phyloP scores from a whole-genome alignment of 1,140 invertebrate genomes.

The Aphelinus atriplicis region DNA sequence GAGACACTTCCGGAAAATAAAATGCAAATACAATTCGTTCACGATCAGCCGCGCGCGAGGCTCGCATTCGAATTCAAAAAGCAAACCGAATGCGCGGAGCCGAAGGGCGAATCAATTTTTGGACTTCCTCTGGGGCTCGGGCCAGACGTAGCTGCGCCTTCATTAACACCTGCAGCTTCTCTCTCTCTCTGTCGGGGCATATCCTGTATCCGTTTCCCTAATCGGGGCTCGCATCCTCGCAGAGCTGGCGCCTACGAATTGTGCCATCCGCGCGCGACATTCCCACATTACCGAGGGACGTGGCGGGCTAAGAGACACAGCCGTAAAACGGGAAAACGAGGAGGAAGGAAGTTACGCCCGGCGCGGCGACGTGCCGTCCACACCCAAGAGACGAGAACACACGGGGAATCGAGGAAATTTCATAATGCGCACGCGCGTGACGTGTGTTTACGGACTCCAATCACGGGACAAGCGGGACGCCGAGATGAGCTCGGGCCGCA shows the following conservation, averaged over 20 bases:
- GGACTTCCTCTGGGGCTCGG: too few species aligned
- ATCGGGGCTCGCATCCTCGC: not conserved
- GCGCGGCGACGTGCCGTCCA: not conserved
- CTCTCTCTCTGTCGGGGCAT: too few species aligned
- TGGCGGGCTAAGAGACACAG: not conserved
- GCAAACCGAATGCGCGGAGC: too few species aligned
- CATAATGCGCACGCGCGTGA: conserved; percentile 10
- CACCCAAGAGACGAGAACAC: not conserved
- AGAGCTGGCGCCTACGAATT: conserved; percentile 17
- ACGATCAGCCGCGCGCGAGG: too few species aligned
- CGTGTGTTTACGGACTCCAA: conserved; percentile 26
- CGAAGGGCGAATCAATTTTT: too few species aligned
- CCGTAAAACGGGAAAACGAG: conserved; percentile 7
- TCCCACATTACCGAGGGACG: conserved; percentile 22
- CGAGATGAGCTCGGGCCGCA: conserved; percentile 21
- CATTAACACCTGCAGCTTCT: too few species aligned
- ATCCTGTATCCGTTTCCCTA: conserved; percentile 30
- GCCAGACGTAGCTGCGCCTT: too few species aligned
- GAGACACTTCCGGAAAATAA: too few species aligned
- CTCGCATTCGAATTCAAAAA: too few species aligned
- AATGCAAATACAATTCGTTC: too few species aligned
- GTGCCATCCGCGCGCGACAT: not conserved
- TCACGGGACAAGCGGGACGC: conserved; percentile 8
- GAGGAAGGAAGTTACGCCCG: not conserved
- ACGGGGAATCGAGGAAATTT: conserved; percentile 10